These are phyloP conservation scores for Poecilia wingei DNA, from an alignment of 2,797 vertebrate genomes.

Conservation along the genomic window DNA sequence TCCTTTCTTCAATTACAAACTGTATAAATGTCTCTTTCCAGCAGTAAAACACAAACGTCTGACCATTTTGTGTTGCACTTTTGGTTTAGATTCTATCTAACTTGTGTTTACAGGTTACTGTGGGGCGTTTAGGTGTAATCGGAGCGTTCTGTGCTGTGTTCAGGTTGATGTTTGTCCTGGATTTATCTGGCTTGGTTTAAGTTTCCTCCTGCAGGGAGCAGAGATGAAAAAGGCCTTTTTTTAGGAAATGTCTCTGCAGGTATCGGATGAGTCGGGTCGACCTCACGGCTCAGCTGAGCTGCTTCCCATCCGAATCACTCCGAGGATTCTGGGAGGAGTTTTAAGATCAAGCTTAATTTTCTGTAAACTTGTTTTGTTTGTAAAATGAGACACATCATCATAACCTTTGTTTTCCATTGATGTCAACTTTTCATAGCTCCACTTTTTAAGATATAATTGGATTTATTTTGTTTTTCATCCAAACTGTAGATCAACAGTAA, in stretches of 20 bases:
- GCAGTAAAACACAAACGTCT: not conserved
- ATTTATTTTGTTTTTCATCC: not conserved
- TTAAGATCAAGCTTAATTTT: not conserved
- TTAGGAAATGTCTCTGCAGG: not conserved
- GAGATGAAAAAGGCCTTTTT: not conserved
- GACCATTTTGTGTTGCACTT: not conserved
- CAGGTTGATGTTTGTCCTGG: not conserved
- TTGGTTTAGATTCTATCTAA: not conserved
- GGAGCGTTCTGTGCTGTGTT: not conserved
- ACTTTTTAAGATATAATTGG: not conserved
- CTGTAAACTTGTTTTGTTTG: too few species aligned
- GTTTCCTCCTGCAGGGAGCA: slow-evolving; percentile 1
- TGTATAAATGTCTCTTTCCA: not conserved
- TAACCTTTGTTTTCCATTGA: not conserved
- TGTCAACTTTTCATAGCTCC: not conserved
- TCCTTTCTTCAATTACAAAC: not conserved
- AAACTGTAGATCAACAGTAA: not conserved
- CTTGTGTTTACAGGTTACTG: not conserved
- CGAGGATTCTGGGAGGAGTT: not conserved
- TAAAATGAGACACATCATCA: not conserved
- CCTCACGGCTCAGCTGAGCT: not conserved
- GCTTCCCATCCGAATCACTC: not conserved
- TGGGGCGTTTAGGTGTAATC: not conserved
- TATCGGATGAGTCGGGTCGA: not conserved
- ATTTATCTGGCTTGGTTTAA: not conserved